Percentiles rank a stretch among this genome's conserved stretches.
phyloP scores from a whole-genome alignment of 37 sponge, comb jelly and placozoan genomes.

The Crambe crambe region DNA sequence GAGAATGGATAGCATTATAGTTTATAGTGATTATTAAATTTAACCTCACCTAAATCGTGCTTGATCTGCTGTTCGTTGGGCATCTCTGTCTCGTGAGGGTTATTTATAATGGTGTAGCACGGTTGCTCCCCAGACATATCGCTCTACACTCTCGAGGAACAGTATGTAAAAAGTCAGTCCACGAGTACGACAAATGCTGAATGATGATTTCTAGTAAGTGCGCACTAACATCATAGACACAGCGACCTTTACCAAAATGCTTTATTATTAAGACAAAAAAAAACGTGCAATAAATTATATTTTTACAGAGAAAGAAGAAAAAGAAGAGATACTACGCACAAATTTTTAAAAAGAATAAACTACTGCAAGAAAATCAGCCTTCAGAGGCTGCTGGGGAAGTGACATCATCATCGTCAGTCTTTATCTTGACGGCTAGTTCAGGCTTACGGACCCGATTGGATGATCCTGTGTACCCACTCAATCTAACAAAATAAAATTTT shows the following conservation, averaged over 20 bases:
- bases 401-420: conserved; percentile 65
- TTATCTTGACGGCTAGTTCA: conserved; percentile 82
- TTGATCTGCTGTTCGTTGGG: conserved; percentile 90
- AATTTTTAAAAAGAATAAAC: neutral
- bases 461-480: too few species aligned
- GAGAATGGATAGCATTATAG: neutral
- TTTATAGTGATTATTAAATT: neutral
- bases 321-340: too few species aligned
- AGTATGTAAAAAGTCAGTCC: too few species aligned
- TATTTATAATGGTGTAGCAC: conserved; percentile 93
- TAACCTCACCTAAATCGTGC: conserved; percentile 70
- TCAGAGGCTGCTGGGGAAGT: neutral
- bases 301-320: too few species aligned
- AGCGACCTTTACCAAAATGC: too few species aligned
- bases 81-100: conserved; percentile 54
- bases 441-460: conserved; percentile 25
- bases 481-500: too few species aligned
- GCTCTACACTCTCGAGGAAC: too few species aligned
- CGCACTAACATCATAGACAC: too few species aligned
- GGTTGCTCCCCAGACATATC: conserved; percentile 74
- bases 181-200: too few species aligned
- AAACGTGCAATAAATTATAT: too few species aligned
- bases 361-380: neutral
- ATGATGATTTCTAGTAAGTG: too few species aligned
- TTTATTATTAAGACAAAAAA: too few species aligned